A percentile compares a stretch with the other conserved stretches of the same genome.
phyloP scores from a whole-genome alignment of 1,140 invertebrate genomes.

The Oedothorax gibbosus region DNA sequence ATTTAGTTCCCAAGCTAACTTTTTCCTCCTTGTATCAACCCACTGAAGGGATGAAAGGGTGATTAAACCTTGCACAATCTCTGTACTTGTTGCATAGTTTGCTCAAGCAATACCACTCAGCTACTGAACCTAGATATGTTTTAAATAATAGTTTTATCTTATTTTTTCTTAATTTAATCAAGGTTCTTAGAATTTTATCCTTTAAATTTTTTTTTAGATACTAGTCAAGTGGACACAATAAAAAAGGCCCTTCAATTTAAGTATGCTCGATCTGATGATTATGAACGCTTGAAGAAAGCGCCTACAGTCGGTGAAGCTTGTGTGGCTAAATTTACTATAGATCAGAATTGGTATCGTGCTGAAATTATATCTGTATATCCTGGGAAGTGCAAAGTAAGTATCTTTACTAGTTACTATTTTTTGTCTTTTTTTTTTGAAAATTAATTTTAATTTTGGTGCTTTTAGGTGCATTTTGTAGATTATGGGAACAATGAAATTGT shows the following conservation, averaged over 20 bases:
- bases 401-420: background rate
- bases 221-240: constrained; percentile 68
- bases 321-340: constrained; percentile 74
- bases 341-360: constrained; percentile 74
- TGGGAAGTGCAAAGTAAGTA: constrained; percentile 22
- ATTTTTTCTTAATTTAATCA: background rate
- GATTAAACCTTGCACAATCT: too few relatives aligned
- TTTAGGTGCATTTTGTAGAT: constrained; percentile 70
- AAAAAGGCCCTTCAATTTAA: constrained; percentile 70
- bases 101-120: too few relatives aligned
- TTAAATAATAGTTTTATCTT: background rate
- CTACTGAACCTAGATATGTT: too few relatives aligned
- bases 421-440: background rate
- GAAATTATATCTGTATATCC: constrained; percentile 65
- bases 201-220: background rate
- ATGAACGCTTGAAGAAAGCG: constrained; percentile 67
- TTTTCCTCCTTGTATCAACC: too few relatives aligned
- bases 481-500: constrained; percentile 73
- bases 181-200: background rate
- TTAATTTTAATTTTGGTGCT: background rate
- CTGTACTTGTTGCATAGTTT: too few relatives aligned
- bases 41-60: too few relatives aligned
- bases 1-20: too few relatives aligned
- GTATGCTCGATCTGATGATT: constrained; percentile 69
- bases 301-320: constrained; percentile 75